Evolutionary conservation across 1,140 invertebrate species (phyloP), one percentile per base, ranked within the genome.

Genomic region (Drosophila biarmipes): DNA sequence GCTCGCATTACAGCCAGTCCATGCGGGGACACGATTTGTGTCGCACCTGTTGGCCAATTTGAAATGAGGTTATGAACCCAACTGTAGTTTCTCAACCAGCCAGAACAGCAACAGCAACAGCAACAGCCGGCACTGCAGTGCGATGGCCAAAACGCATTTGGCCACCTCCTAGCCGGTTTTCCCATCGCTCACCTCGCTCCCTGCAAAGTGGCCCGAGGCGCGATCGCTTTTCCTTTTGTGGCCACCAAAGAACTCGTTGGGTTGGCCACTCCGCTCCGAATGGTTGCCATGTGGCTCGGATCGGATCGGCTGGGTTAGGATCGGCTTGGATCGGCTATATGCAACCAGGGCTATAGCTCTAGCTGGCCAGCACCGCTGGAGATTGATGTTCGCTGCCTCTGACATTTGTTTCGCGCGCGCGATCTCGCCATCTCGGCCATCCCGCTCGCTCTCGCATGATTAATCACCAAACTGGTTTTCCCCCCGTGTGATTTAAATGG

Each of bases 41-140:
- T 84, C 73, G 85, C 84, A 89, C 84, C 84, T 89, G 84, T 90
- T 87, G 58, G 85, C 76, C 85, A 80, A 89, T 90, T 84, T 68
- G 73, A 78, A 89, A 89, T 89, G 85, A 78, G 84, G 85, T 84
- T 89, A 63, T 89, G 84, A 90, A 89, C 84, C 85, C 84, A 89
- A 84, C 85, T 81, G 79, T 82, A 78, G 79, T 81, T 82, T 81
- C 57, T 71, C 67, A 71, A 72, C 72, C 42, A 55, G 46, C 48
- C 53, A 57, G 35, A 62, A 63, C 56, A 74, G 19, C 72, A 68
- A 73, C 75, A 57, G 29, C 42, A 62, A 63, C 56, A 74, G 19
- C 72, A 68, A 73, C 75, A 57, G 29, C 42, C 24, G 24, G 24
- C 24, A 24, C 24, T 24, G 24, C 24, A 24, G 8, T 8, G 59